Percentiles rank a stretch among this genome's conserved stretches.
These are phyloP conservation scores for Tamandua tetradactyla DNA, from an alignment of 2,797 vertebrate species.

Conservation along the genomic window DNA sequence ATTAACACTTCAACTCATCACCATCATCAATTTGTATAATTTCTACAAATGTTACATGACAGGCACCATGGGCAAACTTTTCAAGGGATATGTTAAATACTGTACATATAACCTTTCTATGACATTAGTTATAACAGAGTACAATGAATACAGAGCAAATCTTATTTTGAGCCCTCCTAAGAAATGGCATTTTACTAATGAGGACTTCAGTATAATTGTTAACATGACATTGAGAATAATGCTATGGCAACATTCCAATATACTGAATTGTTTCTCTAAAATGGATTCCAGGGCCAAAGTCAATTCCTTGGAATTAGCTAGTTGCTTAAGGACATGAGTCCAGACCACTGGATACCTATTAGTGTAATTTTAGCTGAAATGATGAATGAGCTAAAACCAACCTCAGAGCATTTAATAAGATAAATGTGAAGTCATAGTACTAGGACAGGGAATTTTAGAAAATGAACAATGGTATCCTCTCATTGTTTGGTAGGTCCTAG, in stretches of 20 bases:
- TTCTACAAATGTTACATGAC: neutral
- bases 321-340: conserved; percentile 55
- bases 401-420: conserved; percentile 24
- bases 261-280: neutral
- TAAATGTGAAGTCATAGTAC: neutral
- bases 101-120: neutral
- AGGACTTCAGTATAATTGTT: neutral
- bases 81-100: neutral
- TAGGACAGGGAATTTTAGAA: conserved; percentile 25
- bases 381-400: conserved; percentile 30
- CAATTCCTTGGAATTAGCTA: conserved; percentile 48
- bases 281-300: neutral
- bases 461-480: neutral
- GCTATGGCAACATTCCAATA: neutral
- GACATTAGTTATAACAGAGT: neutral
- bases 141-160: neutral
- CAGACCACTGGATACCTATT: conserved; percentile 55
- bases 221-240: neutral
- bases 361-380: conserved; percentile 51
- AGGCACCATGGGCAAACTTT: neutral
- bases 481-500: neutral
- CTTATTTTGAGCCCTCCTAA: neutral
- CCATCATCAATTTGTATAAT: neutral
- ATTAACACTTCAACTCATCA: neutral
- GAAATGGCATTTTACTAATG: conserved; percentile 39